These are phyloP conservation scores for Caenorhabditis tropicalis DNA, from an alignment of 1,140 invertebrate species.

Conservation along the genomic window DNA sequence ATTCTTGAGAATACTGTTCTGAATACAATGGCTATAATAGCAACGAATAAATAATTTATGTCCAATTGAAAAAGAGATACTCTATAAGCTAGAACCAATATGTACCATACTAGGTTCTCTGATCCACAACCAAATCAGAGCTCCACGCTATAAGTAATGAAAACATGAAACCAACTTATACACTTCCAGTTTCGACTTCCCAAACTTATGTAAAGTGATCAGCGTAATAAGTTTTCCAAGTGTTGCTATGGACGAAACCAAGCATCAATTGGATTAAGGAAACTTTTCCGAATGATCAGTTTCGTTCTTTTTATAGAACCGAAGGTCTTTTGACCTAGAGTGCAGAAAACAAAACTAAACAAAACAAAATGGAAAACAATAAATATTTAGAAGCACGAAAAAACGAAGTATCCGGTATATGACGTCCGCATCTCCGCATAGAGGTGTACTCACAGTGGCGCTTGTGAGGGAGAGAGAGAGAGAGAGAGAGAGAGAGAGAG, in stretches of 20 bases:
- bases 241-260: not conserved
- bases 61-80: too few relatives aligned
- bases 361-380: constrained; percentile 29
- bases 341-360: too few relatives aligned
- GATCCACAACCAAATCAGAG: too few relatives aligned
- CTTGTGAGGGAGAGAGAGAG: too few relatives aligned
- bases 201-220: not conserved
- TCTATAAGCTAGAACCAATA: too few relatives aligned
- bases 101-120: not conserved
- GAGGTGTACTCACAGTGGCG: constrained; percentile 13
- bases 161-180: too few relatives aligned
- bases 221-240: not conserved
- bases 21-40: too few relatives aligned
- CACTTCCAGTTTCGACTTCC: not conserved
- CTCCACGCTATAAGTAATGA: too few relatives aligned
- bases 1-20: too few relatives aligned
- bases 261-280: not conserved
- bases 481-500: too few relatives aligned
- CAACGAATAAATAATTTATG: too few relatives aligned
- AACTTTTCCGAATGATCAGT: not conserved
- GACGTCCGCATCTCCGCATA: not conserved
- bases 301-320: not conserved
- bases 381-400: not conserved
- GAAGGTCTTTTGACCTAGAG: not conserved
- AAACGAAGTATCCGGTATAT: constrained; percentile 34